A percentile compares a stretch with the other conserved stretches of the same genome.
Conservation (phyloP, 2,888 invertebrate genomes). For the Tetrapedia diversipes region DNA sequence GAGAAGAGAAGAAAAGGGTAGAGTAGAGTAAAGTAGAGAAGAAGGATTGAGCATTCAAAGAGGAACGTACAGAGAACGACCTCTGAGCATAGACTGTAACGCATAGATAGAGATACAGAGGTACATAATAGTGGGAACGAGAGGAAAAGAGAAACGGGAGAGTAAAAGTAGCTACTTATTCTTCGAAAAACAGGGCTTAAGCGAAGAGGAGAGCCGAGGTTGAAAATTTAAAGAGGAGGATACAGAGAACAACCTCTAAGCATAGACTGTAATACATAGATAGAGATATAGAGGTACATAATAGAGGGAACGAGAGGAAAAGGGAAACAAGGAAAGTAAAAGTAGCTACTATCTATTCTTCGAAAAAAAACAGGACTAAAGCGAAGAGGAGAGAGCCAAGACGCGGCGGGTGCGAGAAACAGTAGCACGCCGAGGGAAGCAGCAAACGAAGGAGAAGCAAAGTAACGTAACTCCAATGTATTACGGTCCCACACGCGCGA, state of each 20-base stretch:
- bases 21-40: neutral
- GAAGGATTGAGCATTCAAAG: neutral
- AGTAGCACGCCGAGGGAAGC: no score
- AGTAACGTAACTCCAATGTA: constrained; percentile 80
- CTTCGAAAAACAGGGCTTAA: neutral
- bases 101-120: constrained; percentile 1
- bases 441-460: constrained; percentile 50
- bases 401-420: constrained; percentile 1
- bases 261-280: neutral
- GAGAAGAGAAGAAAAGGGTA: neutral
- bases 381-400: neutral
- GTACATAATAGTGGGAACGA: no score
- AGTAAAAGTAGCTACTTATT: no score
- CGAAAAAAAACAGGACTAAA: neutral
- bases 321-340: constrained; percentile 1
- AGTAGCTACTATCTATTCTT: neutral
- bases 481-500: constrained; percentile 79
- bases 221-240: neutral
- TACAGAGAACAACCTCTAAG: no score
- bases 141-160: neutral
- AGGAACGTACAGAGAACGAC: neutral
- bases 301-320: no score
- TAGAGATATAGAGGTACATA: neutral
- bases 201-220: neutral
- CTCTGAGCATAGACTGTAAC: neutral